Conservation (phyloP, 2,888 invertebrate genomes). For the Chrysodeixis includens region DNA sequence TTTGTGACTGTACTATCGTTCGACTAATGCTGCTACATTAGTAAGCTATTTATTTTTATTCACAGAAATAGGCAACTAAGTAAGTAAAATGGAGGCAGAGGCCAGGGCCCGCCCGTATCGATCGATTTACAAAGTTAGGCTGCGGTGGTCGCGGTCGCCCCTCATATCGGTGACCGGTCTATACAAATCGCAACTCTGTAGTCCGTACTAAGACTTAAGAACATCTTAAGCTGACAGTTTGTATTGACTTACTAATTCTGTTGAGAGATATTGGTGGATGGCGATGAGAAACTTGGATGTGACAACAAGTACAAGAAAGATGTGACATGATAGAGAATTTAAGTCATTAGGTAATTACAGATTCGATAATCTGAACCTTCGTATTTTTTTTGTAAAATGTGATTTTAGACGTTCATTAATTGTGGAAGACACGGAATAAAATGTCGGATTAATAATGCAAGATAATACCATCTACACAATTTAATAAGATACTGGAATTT, state of each 20-base stretch:
- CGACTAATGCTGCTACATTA: too few relatives aligned
- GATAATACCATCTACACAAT: too few relatives aligned
- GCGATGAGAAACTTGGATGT: not conserved
- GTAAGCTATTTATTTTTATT: not conserved
- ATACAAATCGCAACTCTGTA: not conserved
- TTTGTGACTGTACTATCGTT: too few relatives aligned
- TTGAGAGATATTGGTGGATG: too few relatives aligned
- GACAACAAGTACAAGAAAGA: not conserved
- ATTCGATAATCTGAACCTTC: too few relatives aligned
- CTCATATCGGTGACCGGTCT: not conserved
- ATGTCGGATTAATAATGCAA: too few relatives aligned
- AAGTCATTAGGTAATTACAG: too few relatives aligned
- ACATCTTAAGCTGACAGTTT: not conserved
- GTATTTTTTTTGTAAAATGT: too few relatives aligned
- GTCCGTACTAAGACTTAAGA: not conserved
- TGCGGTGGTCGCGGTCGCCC: not conserved
- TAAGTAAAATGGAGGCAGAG: not conserved
- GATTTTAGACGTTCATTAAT: too few relatives aligned
- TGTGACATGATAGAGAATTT: too few relatives aligned
- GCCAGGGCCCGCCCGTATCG: constrained; percentile 1
- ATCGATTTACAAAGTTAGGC: constrained; percentile 4
- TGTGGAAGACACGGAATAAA: too few relatives aligned
- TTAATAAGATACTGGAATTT: too few relatives aligned
- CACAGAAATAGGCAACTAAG: not conserved
- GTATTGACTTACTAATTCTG: not conserved